Evolutionary conservation across 2,113 vertebrate species (phyloP), one percentile per base, ranked within the genome.

Genomic region (Dromas ardeola): DNA sequence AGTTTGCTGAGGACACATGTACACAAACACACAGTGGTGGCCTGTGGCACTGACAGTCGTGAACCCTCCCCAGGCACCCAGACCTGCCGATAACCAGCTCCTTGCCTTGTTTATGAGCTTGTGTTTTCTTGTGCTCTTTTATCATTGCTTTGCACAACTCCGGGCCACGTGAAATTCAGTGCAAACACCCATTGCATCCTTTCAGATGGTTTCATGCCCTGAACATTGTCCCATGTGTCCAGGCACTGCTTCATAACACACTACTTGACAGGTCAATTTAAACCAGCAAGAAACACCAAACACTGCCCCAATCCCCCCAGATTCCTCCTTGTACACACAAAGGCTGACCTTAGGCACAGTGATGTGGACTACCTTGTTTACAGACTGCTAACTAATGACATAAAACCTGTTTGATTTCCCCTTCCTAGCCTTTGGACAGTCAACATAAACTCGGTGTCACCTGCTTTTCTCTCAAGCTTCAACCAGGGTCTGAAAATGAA

Each of bases 361-460:
- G 93, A 95, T 90, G 49, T 92, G 61, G 88, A 81, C 32, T 70
- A 38, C 43, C 26, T 52, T 93, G 85, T 97, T 97, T 97, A 93
- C 90, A 76, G 55, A 96, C 61, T 89, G 92, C 67, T 95, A 86
- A 76, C 59, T 76, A 94, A 87, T 59, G 95, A 82, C 93, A 97
- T 8, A 76, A 97, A 97, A 97, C 76, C 88, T 81, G 88, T 97
- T 93, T 96, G 94, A 93, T 93, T 97, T 96, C 83, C 82, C 72
- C 34, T 93, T 55, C 36, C 3, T 18, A 91, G 70, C 72, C 94
- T 97, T 93, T 94, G 96, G 92, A 96, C 61, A 13, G 93, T 95
- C 96, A 97, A 96, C 86, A 95, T 67, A 95, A 89, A 82, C 73
- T 80, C 15, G 3, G 78, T 27, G 65, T 81, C 55, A 92, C 38